Evolutionary conservation across 2,113 vertebrate species (phyloP).

Genomic region (Melanerpes aurifrons): DNA sequence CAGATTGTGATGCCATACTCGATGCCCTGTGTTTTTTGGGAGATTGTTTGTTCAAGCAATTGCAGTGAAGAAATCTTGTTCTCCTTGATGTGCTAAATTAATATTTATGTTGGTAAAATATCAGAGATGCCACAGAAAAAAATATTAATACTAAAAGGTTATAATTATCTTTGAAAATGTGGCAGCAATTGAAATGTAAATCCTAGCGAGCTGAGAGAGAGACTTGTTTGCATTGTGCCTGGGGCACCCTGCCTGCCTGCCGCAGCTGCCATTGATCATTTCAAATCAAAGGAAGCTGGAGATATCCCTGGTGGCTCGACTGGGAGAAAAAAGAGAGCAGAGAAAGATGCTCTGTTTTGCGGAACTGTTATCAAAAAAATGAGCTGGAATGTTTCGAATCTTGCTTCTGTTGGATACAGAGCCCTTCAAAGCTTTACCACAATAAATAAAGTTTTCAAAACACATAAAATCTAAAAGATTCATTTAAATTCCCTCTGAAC

Average conservation of each 20-base stretch:
- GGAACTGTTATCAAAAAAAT: constrained; percentile 62
- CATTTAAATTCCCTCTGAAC: constrained; percentile 57
- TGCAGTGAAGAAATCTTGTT: constrained; percentile 33
- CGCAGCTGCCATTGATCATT: constrained; percentile 78
- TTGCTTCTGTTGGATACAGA: constrained; percentile 64
- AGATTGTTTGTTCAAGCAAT: background rate
- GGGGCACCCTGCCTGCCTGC: constrained; percentile 70
- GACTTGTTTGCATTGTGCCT: constrained; percentile 69
- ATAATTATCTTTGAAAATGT: constrained; percentile 79
- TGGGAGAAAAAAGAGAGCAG: constrained; percentile 23
- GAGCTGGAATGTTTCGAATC: constrained; percentile 68
- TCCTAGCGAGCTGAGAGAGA: constrained; percentile 54
- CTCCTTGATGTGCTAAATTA: constrained; percentile 75
- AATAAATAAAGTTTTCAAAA: constrained; percentile 77
- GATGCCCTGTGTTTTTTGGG: constrained; percentile 24
- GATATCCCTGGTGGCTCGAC: constrained; percentile 67
- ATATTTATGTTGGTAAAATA: constrained; percentile 81
- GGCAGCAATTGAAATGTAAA: constrained; percentile 83
- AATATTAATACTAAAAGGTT: constrained; percentile 80
- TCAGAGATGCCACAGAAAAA: constrained; percentile 70
- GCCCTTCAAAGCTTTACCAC: constrained; percentile 65
- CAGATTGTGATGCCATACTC: background rate
- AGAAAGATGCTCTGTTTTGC: constrained; percentile 74
- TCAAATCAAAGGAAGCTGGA: constrained; percentile 76
- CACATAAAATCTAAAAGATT: constrained; percentile 53